Percentiles rank a stretch among this genome's conserved stretches.
These are phyloP conservation scores for Drepanosiphum platanoidis DNA, from an alignment of 2,888 invertebrate genomes.

Conservation along the genomic window DNA sequence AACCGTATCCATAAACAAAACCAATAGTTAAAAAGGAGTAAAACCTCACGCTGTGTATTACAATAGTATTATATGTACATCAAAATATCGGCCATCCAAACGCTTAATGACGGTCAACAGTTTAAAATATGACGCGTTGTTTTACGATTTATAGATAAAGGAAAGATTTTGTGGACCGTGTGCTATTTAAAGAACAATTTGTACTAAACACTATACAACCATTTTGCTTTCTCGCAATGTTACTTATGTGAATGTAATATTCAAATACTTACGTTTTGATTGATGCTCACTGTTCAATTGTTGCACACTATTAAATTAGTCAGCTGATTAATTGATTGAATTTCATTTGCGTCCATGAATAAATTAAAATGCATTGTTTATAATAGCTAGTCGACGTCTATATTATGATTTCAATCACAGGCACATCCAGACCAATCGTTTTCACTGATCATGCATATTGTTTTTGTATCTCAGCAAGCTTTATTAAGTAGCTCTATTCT, in stretches of 20 bases:
- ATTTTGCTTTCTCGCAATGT: not conserved
- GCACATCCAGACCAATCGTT: too few relatives aligned
- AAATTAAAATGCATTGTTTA: not conserved
- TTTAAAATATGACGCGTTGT: not conserved
- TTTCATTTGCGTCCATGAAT: not conserved
- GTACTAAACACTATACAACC: too few relatives aligned
- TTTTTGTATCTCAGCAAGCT: too few relatives aligned
- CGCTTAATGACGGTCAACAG: not conserved
- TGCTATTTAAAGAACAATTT: not conserved
- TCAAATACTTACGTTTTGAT: not conserved
- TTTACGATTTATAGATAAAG: not conserved
- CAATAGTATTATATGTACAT: not conserved
- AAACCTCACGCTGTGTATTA: not conserved
- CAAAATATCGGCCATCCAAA: conserved; percentile 11
- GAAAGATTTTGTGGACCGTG: not conserved
- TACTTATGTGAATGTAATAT: not conserved
- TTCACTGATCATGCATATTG: too few relatives aligned
- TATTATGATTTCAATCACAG: too few relatives aligned
- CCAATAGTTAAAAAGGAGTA: not conserved
- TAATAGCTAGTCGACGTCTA: too few relatives aligned
- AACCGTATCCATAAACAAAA: not conserved
- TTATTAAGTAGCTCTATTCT: too few relatives aligned
- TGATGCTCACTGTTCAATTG: not conserved
- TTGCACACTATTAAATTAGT: not conserved
- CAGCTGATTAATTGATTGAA: not conserved